These are phyloP conservation scores for Ophthalmolycus amberensis DNA, from an alignment of 2,113 vertebrate species.

Conservation along the genomic window DNA sequence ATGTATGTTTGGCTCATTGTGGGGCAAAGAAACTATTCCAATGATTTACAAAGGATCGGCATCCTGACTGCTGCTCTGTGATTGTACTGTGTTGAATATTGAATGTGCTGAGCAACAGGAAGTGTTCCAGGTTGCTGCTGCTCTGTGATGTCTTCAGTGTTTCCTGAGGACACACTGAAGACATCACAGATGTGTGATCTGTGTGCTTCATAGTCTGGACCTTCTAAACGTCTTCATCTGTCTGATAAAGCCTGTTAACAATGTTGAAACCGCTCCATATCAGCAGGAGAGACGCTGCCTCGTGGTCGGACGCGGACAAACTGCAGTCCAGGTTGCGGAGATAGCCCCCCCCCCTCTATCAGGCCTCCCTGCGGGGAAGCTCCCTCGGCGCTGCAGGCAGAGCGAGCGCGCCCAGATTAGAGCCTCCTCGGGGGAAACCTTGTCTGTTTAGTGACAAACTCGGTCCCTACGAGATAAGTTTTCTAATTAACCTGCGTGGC, in stretches of 20 bases:
- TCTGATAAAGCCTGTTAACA: slow-evolving; percentile 43
- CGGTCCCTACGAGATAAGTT: slow-evolving; percentile 90
- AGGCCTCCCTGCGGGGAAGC: slow-evolving; percentile 38
- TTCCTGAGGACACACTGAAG: neutral
- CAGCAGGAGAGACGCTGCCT: slow-evolving; percentile 24
- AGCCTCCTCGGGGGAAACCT: slow-evolving; percentile 84
- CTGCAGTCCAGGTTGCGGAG: slow-evolving; percentile 46
- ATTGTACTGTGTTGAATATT: slow-evolving; percentile 5
- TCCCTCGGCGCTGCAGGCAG: slow-evolving; percentile 56
- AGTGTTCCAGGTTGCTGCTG: neutral
- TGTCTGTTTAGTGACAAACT: slow-evolving; percentile 81
- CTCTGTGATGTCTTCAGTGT: neutral
- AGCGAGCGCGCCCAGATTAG: slow-evolving; percentile 86
- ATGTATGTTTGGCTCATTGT: too few relatives aligned
- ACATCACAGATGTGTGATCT: neutral
- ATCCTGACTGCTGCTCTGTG: neutral
- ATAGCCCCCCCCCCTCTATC: slow-evolving; percentile 62
- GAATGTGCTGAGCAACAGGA: neutral
- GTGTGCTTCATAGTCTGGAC: slow-evolving; percentile 23
- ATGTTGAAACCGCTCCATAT: slow-evolving; percentile 34
- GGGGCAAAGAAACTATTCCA: too few relatives aligned
- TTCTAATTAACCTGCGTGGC: slow-evolving; percentile 94
- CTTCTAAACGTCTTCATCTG: slow-evolving; percentile 33
- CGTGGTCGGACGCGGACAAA: neutral
- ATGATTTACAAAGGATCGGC: too few relatives aligned